These are phyloP conservation scores for Drosophila multiciliata DNA, from an alignment of 2,888 invertebrate species.

Conservation along the genomic window DNA sequence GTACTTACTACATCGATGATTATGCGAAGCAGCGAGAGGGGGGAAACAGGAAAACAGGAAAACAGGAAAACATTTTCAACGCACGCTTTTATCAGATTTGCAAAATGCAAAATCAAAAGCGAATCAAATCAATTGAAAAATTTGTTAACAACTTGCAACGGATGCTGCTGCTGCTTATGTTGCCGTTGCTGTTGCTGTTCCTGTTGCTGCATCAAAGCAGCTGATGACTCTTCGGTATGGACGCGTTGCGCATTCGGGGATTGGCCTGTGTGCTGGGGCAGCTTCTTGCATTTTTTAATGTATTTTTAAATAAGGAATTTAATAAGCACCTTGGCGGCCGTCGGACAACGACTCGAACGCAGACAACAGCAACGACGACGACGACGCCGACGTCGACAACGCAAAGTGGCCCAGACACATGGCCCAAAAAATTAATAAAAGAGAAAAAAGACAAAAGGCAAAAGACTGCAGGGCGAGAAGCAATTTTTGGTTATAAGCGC, in stretches of 20 bases:
- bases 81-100: slow-evolving; percentile 75
- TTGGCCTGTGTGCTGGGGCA: slow-evolving; percentile 59
- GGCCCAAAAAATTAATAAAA: slow-evolving; percentile 44
- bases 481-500: slow-evolving; percentile 63
- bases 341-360: slow-evolving; percentile 66
- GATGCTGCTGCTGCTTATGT: slow-evolving; percentile 55
- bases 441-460: slow-evolving; percentile 13
- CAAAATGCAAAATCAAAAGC: slow-evolving; percentile 65
- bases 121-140: slow-evolving; percentile 68
- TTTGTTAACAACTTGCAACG: slow-evolving; percentile 63
- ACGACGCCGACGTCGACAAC: slow-evolving; percentile 69
- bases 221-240: slow-evolving; percentile 40
- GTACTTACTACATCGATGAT: slow-evolving; percentile 32
- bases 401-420: slow-evolving; percentile 79
- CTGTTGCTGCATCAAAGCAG: slow-evolving; percentile 43
- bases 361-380: slow-evolving; percentile 25
- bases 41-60: slow-evolving; percentile 62
- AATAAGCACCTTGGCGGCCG: slow-evolving; percentile 79
- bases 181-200: slow-evolving; percentile 8
- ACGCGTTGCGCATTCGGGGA: slow-evolving; percentile 44
- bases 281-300: slow-evolving; percentile 82
- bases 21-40: slow-evolving; percentile 46
- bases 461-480: slow-evolving; percentile 70
- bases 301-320: slow-evolving; percentile 81
- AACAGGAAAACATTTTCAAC: slow-evolving; percentile 76